Conservation (phyloP, 1,140 invertebrate species). For the Oncopeltus fasciatus region DNA sequence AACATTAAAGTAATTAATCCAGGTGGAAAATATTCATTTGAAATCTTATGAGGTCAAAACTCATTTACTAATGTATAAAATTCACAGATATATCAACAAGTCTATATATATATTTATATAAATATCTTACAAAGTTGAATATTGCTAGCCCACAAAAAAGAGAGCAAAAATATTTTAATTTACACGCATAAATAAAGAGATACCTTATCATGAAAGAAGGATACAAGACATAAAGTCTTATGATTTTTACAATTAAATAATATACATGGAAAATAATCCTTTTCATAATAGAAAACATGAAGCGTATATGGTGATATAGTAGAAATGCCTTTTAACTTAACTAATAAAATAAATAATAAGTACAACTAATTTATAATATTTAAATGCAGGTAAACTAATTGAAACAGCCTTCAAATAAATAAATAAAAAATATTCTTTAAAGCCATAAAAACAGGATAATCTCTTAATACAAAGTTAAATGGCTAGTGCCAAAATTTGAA, state of each 20-base stretch:
- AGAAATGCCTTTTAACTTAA: background rate
- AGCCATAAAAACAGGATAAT: background rate
- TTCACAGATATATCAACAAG: conserved; percentile 9
- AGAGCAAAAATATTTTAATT: conserved; percentile 4
- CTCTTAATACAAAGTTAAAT: background rate
- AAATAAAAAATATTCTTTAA: background rate
- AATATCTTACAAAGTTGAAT: conserved; percentile 1
- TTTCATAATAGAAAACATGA: background rate
- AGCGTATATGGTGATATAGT: background rate
- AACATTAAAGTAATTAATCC: background rate
- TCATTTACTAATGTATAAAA: conserved; percentile 2
- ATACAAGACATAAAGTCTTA: background rate
- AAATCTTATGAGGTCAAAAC: background rate
- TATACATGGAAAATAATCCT: background rate
- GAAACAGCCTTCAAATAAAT: background rate
- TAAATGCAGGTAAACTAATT: background rate
- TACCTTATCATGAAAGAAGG: background rate
- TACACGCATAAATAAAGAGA: background rate
- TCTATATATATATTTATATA: conserved; percentile 8
- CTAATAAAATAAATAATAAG: background rate
- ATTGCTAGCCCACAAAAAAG: conserved; percentile 7
- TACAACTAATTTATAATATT: background rate
- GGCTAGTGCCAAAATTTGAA: background rate
- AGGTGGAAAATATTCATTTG: background rate
- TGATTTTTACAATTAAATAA: background rate